Base-by-base conservation (phyloP, 2,797 vertebrate genomes). In the Gambusia yucatana region DNA sequence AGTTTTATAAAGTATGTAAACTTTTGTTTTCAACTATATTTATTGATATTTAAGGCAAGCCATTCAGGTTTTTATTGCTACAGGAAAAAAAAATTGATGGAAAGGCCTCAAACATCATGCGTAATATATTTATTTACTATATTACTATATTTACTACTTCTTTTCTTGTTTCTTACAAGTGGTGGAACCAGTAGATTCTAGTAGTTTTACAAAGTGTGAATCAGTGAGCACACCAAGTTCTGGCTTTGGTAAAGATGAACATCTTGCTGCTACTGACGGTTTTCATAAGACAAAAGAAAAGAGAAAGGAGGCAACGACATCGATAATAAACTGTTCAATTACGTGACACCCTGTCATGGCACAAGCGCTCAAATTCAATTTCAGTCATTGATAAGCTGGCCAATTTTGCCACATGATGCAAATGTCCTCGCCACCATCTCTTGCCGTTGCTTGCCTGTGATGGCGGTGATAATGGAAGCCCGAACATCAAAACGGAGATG, bases 401-500 rank as follows among this genome's bases (percentile, higher is more conserved):
- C 72, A 39, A 33, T 77, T 48, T 81, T 41, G 17, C 79, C 71
- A 72, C 76, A 76, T 36, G 41, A 59, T 17, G 36, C 72, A 67
- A 28, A 41, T 46, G 44, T 50, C 61, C n/a, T 46, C 47, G 20
- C 36, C 22, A 78, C 81, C 30, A 25, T 75, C 22, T 73, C 7
- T 50, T 57, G 36, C 44, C 65, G 5, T 3, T 50, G 36, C 47
- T 46, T 39, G 28, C 28, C 61, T 83, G 63, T 76, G 6, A 83
- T 70, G 77, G 69, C 70, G 20, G 4, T 61, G 17, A 69, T 73
- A 55, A 39, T 43, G 59, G 79, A 82, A 70, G 47, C 78, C 71
- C 9, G 9, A 71, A 74, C 79, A 81, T 73, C 39, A 30, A 75
- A 77, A 50, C 65, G 52, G 76, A 55, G 77, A 65, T 44, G 57